phyloP scores from a whole-genome alignment of 2,797 vertebrate species.

The Argya squamiceps region DNA sequence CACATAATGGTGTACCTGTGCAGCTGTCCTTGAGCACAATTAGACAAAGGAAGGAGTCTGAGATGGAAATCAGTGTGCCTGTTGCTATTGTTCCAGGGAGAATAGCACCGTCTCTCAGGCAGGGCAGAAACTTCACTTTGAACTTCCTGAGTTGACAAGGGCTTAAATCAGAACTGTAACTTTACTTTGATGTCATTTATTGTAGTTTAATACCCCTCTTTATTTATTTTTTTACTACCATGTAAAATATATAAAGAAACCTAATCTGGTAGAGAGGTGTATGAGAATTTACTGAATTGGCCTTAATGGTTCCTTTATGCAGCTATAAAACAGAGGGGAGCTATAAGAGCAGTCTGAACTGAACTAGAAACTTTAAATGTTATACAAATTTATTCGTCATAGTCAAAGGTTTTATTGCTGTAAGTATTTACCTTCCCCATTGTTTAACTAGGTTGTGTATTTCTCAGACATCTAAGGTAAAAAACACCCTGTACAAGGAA shows the following conservation, averaged over 20 bases:
- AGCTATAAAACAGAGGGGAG: constrained; percentile 49
- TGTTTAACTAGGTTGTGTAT: constrained; percentile 41
- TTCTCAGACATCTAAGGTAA: constrained; percentile 10
- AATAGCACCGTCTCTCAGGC: background rate
- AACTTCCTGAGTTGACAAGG: constrained; percentile 50
- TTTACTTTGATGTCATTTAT: constrained; percentile 58
- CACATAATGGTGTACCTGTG: background rate
- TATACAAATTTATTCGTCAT: constrained; percentile 32
- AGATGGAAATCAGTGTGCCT: background rate
- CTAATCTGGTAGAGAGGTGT: constrained; percentile 30
- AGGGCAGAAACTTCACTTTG: constrained; percentile 31
- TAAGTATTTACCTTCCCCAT: constrained; percentile 26
- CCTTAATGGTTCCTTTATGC: constrained; percentile 49
- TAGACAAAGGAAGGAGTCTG: background rate
- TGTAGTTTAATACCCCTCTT: constrained; percentile 38
- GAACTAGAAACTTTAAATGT: constrained; percentile 17
- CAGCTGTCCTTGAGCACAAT: background rate
- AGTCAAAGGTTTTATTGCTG: constrained; percentile 51
- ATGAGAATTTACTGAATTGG: constrained; percentile 29
- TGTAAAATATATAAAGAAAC: constrained; percentile 53
- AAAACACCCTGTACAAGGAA: background rate
- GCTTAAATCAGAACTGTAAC: constrained; percentile 49
- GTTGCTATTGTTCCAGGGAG: constrained; percentile 14
- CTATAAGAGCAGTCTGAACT: constrained; percentile 2
- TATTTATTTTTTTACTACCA: constrained; percentile 48